phyloP scores from a whole-genome alignment of 2,113 vertebrate species.

The Campylomormyrus tamandua region DNA sequence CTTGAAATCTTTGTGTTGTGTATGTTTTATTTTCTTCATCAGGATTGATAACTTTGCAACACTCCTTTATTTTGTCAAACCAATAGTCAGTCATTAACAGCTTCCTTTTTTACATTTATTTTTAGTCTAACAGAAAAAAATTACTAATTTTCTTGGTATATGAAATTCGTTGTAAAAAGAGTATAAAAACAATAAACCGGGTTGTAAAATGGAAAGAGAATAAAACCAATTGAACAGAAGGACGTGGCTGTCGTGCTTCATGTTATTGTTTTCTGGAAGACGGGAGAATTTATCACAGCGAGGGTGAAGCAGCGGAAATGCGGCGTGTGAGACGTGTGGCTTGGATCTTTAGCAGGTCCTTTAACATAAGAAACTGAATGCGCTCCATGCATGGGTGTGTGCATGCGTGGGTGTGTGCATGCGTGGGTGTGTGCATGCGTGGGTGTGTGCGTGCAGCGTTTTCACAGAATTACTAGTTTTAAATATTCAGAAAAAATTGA shows the following conservation, averaged over 20 bases:
- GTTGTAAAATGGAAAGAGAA: slow-evolving; percentile 48
- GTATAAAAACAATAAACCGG: slow-evolving; percentile 42
- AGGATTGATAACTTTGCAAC: slow-evolving; percentile 45
- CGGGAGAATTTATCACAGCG: not conserved
- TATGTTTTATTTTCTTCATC: slow-evolving; percentile 47
- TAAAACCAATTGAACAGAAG: slow-evolving; percentile 46
- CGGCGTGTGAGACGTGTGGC: not conserved
- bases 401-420: too few relatives aligned
- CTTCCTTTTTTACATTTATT: slow-evolving; percentile 54
- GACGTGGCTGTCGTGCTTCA: slow-evolving; percentile 1
- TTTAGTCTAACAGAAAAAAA: slow-evolving; percentile 43
- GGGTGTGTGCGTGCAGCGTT: too few relatives aligned
- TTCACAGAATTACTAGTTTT: too few relatives aligned
- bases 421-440: too few relatives aligned
- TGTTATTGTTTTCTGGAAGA: slow-evolving; percentile 1
- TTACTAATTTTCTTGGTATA: slow-evolving; percentile 47
- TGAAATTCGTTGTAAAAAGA: slow-evolving; percentile 62
- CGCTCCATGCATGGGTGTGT: too few relatives aligned
- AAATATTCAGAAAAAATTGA: too few relatives aligned
- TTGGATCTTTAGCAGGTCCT: not conserved
- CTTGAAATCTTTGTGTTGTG: slow-evolving; percentile 38
- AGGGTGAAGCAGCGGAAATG: not conserved
- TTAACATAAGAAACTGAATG: too few relatives aligned
- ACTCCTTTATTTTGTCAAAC: slow-evolving; percentile 43
- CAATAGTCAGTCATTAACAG: slow-evolving; percentile 33